A percentile compares a stretch with the other conserved stretches of the same genome.
Evolutionary conservation across 2,113 vertebrate genomes (phyloP).

Genomic region (Gymnogyps californianus): DNA sequence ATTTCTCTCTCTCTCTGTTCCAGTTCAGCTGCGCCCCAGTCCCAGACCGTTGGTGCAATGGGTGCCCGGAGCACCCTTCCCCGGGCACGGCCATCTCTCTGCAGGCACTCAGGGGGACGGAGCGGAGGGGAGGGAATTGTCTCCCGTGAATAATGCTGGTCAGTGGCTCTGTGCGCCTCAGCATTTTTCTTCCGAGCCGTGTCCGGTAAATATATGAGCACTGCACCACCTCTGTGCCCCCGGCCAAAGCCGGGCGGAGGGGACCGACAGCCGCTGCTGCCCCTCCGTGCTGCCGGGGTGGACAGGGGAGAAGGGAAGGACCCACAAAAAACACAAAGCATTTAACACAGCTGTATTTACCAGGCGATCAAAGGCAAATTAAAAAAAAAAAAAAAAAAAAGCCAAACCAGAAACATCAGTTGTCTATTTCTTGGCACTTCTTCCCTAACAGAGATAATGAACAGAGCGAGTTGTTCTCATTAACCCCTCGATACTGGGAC

Average conservation of each 20-base stretch:
- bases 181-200: neutral
- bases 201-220: neutral
- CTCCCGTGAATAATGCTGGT: neutral
- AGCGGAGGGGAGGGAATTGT: neutral
- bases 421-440: neutral
- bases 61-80: neutral
- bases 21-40: neutral
- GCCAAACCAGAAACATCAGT: neutral
- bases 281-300: neutral
- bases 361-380: neutral
- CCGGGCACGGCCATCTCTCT: neutral
- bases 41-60: neutral
- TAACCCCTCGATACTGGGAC: neutral
- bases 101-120: neutral
- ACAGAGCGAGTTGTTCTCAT: neutral
- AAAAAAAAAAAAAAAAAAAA: neutral
- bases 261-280: neutral
- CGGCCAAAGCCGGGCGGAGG: neutral
- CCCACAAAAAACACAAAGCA: neutral
- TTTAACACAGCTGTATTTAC: neutral
- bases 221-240: neutral
- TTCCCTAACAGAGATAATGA: neutral
- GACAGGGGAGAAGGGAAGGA: neutral
- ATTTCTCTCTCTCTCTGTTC: neutral
- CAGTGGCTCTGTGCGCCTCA: neutral